A percentile compares a stretch with the other conserved stretches of the same genome.
phyloP scores from a whole-genome alignment of 1,140 invertebrate species.

The Plectrocnemia conspersa region DNA sequence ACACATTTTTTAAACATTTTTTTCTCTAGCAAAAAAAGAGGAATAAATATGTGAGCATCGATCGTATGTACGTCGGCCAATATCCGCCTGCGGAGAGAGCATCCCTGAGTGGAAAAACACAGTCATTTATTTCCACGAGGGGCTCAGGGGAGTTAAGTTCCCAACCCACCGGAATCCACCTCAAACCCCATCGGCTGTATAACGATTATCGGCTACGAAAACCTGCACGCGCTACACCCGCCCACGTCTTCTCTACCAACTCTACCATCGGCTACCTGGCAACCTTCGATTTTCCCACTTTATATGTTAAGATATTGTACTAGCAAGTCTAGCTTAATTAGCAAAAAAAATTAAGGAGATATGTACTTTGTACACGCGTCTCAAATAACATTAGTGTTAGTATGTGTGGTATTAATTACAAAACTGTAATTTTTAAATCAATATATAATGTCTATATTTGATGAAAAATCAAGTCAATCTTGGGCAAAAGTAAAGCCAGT shows the following conservation, averaged over 20 bases:
- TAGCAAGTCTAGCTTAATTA: too few relatives aligned
- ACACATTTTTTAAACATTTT: too few relatives aligned
- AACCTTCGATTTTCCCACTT: conserved; percentile 6
- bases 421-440: too few relatives aligned
- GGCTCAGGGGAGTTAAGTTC: conserved; percentile 11
- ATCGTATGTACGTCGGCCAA: conserved; percentile 25
- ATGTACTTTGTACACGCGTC: too few relatives aligned
- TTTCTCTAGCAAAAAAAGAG: too few relatives aligned
- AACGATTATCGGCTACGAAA: conserved; percentile 34
- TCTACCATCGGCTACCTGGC: not conserved
- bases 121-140: conserved; percentile 34
- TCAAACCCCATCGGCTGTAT: conserved; percentile 25
- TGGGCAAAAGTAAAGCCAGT: too few relatives aligned
- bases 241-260: conserved; percentile 10
- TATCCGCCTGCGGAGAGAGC: conserved; percentile 23
- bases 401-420: too few relatives aligned
- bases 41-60: conserved; percentile 27
- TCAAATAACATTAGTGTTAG: too few relatives aligned
- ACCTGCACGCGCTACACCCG: conserved; percentile 5
- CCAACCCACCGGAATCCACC: not conserved
- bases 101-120: conserved; percentile 32
- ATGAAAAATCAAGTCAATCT: too few relatives aligned
- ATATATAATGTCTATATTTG: too few relatives aligned
- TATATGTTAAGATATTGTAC: conserved; percentile 14
- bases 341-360: too few relatives aligned